Evolutionary conservation across 2,113 vertebrate species (phyloP).

Genomic region (Ariopsis seemanni): DNA sequence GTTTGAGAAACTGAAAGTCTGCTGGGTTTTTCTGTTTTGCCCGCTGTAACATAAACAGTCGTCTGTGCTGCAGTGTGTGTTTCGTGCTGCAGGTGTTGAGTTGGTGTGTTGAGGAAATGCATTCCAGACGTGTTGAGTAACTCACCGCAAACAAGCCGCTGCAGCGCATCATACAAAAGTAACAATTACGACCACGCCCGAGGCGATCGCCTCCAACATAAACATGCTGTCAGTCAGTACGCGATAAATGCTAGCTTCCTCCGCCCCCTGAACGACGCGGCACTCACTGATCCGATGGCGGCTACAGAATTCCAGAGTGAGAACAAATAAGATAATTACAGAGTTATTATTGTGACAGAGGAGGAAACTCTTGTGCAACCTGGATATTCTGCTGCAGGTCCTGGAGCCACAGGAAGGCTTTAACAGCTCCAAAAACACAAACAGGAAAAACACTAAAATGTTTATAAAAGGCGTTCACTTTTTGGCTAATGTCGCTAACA

Average conservation of each 20-base stretch:
- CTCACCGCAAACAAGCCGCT: slow-evolving; percentile 23
- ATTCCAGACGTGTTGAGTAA: slow-evolving; percentile 31
- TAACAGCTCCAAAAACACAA: not conserved
- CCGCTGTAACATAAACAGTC: slow-evolving; percentile 23
- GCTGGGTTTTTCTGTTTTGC: not conserved
- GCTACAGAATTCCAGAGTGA: not conserved
- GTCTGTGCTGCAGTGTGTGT: not conserved
- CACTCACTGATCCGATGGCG: not conserved
- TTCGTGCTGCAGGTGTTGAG: slow-evolving; percentile 16
- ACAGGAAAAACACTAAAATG: too few relatives aligned
- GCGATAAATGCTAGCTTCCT: not conserved
- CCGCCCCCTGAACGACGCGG: not conserved
- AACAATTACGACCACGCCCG: slow-evolving; percentile 10
- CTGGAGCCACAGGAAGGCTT: slow-evolving; percentile 1
- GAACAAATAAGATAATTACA: slow-evolving; percentile 39
- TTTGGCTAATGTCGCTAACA: not conserved
- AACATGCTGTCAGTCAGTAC: slow-evolving; percentile 10
- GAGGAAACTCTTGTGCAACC: slow-evolving; percentile 19
- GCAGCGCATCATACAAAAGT: slow-evolving; percentile 26
- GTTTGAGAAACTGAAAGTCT: not conserved
- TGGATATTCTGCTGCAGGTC: not conserved
- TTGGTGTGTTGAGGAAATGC: slow-evolving; percentile 28
- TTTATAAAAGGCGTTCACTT: not conserved
- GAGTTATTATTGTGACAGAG: not conserved
- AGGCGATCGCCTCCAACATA: not conserved